Evolutionary conservation across 2,797 vertebrate genomes (phyloP).

Genomic region (Lophius americanus): DNA sequence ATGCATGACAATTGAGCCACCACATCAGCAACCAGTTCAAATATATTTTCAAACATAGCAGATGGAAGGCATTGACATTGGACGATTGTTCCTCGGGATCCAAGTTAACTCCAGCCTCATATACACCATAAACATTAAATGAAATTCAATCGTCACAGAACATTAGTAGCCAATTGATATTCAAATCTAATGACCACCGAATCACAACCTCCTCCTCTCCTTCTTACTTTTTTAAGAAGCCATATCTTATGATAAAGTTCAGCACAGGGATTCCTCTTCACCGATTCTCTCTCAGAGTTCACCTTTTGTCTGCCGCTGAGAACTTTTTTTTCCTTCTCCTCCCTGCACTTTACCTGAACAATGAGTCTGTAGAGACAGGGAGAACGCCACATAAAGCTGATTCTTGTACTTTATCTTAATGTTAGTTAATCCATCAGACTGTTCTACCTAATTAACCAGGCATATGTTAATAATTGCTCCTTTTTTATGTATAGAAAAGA

Average conservation of each 20-base stretch:
- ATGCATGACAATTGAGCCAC: slow-evolving; percentile 4
- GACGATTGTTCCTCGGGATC: slow-evolving; percentile 3
- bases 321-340: not conserved
- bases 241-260: slow-evolving; percentile 24
- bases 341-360: not conserved
- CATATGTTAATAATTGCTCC: slow-evolving; percentile 56
- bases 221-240: slow-evolving; percentile 18
- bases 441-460: slow-evolving; percentile 51
- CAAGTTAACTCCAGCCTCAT: slow-evolving; percentile 25
- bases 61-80: slow-evolving; percentile 9
- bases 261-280: slow-evolving; percentile 1
- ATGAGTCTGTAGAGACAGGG: slow-evolving; percentile 8
- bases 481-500: slow-evolving; percentile 44
- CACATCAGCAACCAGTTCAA: slow-evolving; percentile 8
- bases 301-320: not conserved
- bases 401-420: slow-evolving; percentile 28
- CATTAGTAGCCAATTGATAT: slow-evolving; percentile 38
- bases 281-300: not conserved
- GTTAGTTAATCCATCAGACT: slow-evolving; percentile 54
- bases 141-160: not conserved
- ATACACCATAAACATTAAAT: slow-evolving; percentile 15
- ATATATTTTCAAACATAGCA: slow-evolving; percentile 8
- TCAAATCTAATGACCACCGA: slow-evolving; percentile 50
- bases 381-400: slow-evolving; percentile 7
- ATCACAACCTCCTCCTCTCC: slow-evolving; percentile 1